Evolutionary conservation across 2,797 vertebrate species (phyloP), one percentile per base, ranked within the genome.

Genomic region (Cirrhinus mrigala): DNA sequence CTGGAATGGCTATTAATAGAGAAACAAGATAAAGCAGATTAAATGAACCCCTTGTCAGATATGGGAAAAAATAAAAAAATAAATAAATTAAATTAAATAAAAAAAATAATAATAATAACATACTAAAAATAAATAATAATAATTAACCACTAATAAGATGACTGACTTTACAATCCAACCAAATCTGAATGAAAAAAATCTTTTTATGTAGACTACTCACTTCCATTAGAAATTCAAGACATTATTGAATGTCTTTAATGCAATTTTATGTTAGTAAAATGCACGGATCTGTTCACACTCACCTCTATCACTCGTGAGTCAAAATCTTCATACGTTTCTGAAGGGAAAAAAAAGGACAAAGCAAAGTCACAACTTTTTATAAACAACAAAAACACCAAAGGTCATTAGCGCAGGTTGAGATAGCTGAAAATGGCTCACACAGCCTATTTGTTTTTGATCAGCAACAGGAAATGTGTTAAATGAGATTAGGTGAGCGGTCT

Each of bases 301-400:
- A 99, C 98, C 97, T 99, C 97, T 78, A 99, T 96, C 88, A 99
- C 92, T 68, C 97, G 95, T 1, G 97, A 91, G 89, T 99, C 97
- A 92, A 99, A 99, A 85, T 96, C 95, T 85, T 97, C 94, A 0
- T 96, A 99, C 0, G 95, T 98, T 95, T 99, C 98, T 99, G 94
- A 79, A 90, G 87, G 68, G 91, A 69, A 88, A 74, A 90, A 62
- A 71, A 75, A 20, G 64, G 8, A 83, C 4, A 50, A 40, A 84
- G 16, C 2, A 46, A 79, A 62, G 29, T 44, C 15, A 58, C 8
- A 68, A 37, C 20, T 40, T 24, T 20, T 69, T 54, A 64, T 16
- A 80, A 29, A 29, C 15, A 11, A 64, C 27, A 8, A 74, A n/a
- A 18, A 9, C 33, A 44, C 9, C 37, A 81, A 79, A 40, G n/a